Evolutionary conservation across 2,113 vertebrate genomes (phyloP).

Genomic region (Pycnonotus jocosus): DNA sequence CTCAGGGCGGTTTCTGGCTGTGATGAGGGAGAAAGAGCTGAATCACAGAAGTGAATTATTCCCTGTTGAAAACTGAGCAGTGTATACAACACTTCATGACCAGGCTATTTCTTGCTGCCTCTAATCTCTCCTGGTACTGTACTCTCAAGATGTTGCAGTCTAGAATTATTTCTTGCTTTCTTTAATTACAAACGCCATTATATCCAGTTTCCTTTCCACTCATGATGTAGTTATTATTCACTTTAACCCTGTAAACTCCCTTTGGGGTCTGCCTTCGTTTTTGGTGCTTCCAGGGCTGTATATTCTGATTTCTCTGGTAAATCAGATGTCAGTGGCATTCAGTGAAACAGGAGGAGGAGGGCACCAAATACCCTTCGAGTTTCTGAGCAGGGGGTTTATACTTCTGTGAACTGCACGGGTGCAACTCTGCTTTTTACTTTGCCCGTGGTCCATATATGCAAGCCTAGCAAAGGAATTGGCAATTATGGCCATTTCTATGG

Average conservation of each 20-base stretch:
- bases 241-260: constrained; percentile 4
- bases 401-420: rapidly evolving
- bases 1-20: constrained; percentile 37
- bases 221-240: not conserved
- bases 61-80: constrained; percentile 1
- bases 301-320: not conserved
- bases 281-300: not conserved
- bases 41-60: constrained; percentile 25
- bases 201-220: not conserved
- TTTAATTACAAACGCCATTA: constrained; percentile 36
- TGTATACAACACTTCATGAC: not conserved
- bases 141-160: not conserved
- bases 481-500: not conserved
- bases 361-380: not conserved
- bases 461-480: rapidly evolving
- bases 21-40: constrained; percentile 24
- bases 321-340: not conserved
- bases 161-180: constrained; percentile 19
- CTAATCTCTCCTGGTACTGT: constrained; percentile 21
- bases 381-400: not conserved
- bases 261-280: not conserved
- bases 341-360: not conserved
- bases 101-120: not conserved
- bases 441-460: rapidly evolving
- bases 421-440: not conserved